A percentile compares a stretch with the other conserved stretches of the same genome.
Evolutionary conservation across 2,113 vertebrate genomes (phyloP).

Genomic region (Dryoscopus gambensis): DNA sequence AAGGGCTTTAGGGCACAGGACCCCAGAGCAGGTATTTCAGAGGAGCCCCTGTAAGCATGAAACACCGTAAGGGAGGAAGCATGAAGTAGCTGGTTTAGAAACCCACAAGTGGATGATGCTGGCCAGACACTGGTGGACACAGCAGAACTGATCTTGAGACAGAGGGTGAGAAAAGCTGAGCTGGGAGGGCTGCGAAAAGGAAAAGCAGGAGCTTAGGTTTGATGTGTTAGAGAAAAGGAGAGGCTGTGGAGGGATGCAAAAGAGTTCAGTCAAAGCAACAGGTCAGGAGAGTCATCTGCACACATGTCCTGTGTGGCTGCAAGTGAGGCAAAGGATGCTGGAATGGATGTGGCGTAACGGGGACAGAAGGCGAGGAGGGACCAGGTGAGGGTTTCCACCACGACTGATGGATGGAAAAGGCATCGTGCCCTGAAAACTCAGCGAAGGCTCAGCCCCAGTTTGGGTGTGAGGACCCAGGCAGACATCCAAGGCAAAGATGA

Average conservation of each 20-base stretch:
- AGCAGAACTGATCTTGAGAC: background rate
- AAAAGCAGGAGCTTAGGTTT: background rate
- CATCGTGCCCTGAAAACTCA: background rate
- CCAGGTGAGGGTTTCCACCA: background rate
- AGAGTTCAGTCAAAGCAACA: background rate
- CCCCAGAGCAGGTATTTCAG: background rate
- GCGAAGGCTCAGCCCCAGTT: background rate
- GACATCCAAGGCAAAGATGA: background rate
- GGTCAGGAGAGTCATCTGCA: background rate
- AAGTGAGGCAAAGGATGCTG: background rate
- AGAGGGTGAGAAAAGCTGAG: background rate
- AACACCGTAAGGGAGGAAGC: background rate
- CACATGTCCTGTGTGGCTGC: background rate
- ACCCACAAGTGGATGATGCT: background rate
- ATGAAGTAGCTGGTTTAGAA: background rate
- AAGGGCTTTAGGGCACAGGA: background rate
- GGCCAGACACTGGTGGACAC: background rate
- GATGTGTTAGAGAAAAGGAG: background rate
- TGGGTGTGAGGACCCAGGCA: background rate
- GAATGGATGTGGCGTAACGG: background rate
- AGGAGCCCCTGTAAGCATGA: background rate
- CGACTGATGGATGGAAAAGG: rapidly evolving
- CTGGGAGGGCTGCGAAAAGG: background rate
- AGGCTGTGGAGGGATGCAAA: background rate
- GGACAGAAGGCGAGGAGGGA: background rate